Evolutionary conservation across 2,113 vertebrate species (phyloP).

Genomic region (Furnarius figulus): DNA sequence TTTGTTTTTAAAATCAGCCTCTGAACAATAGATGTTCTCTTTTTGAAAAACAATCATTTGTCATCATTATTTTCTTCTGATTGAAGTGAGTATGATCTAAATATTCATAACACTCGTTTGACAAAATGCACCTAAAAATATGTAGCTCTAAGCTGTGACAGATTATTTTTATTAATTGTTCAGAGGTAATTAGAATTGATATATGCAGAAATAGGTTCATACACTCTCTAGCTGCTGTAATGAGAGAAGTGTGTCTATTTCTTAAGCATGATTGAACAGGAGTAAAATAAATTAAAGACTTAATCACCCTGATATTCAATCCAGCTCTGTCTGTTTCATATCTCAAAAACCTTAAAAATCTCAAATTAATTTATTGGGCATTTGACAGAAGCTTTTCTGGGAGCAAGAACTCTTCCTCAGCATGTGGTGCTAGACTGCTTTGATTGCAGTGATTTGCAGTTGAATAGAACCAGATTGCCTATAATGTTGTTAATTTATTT

Average conservation of each 20-base stretch:
- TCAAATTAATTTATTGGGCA: slow-evolving; percentile 6
- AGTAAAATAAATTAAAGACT: slow-evolving; percentile 30
- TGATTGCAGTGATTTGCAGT: background rate
- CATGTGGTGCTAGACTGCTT: background rate
- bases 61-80: background rate
- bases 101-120: slow-evolving; percentile 24
- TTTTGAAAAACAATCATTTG: background rate
- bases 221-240: background rate
- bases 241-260: background rate
- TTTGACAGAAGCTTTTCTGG: slow-evolving; percentile 4
- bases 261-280: slow-evolving; percentile 10
- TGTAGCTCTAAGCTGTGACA: background rate
- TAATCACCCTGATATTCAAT: slow-evolving; percentile 20
- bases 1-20: background rate
- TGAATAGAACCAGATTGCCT: background rate
- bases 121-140: background rate
- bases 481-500: background rate
- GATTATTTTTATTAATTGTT: slow-evolving; percentile 51
- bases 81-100: background rate
- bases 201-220: background rate
- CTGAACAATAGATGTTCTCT: background rate
- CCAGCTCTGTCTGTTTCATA: background rate
- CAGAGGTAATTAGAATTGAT: slow-evolving; percentile 41
- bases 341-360: background rate
- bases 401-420: background rate